Conservation (phyloP, 2,888 invertebrate species). For the Neocrepidodera transversa region DNA sequence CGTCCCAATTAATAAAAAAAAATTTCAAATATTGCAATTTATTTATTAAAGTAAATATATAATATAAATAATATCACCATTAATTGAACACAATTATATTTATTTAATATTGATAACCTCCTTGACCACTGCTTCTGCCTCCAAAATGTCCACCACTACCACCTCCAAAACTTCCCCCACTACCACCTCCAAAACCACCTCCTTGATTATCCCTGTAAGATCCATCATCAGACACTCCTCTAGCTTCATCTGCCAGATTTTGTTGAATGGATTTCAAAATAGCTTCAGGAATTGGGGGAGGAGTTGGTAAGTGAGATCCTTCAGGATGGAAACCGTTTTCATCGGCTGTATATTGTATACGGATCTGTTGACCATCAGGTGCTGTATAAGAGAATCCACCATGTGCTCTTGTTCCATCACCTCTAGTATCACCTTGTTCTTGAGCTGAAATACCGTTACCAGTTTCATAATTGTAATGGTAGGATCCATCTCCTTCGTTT, state of each 20-base stretch:
- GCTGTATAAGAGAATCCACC: constrained; percentile 52
- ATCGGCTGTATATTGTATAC: constrained; percentile 62
- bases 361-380: constrained; percentile 51
- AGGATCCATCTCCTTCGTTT: constrained; percentile 50
- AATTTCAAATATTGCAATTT: not conserved
- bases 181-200: not conserved
- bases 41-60: not conserved
- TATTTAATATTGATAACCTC: not conserved
- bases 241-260: constrained; percentile 49
- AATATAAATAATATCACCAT: constrained; percentile 5
- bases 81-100: not conserved
- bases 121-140: not conserved
- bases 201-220: constrained; percentile 35
- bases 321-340: constrained; percentile 66
- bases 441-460: constrained; percentile 63
- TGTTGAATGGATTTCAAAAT: constrained; percentile 59
- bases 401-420: constrained; percentile 47
- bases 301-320: constrained; percentile 66
- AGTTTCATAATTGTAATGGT: constrained; percentile 63
- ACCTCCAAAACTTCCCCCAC: constrained; percentile 14
- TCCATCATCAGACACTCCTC: constrained; percentile 44
- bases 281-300: constrained; percentile 67
- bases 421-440: constrained; percentile 45
- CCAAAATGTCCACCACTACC: not conserved
- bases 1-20: too few relatives aligned